Conservation (phyloP, 2,797 vertebrate genomes). For the Aplochiton taeniatus region DNA sequence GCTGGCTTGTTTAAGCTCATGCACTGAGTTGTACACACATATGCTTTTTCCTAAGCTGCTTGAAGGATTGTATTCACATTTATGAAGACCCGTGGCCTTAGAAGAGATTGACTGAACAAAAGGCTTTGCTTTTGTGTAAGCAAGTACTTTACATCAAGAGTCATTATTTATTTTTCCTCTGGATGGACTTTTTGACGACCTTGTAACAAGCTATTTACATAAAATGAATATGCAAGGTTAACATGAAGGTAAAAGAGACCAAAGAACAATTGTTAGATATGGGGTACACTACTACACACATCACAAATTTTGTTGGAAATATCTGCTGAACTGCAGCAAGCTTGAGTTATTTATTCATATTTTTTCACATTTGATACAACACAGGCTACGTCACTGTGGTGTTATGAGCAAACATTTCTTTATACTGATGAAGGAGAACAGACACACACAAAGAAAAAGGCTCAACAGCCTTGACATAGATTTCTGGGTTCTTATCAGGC, state of each 20-base stretch:
- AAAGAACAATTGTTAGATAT: slow-evolving; percentile 79
- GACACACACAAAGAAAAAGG: slow-evolving; percentile 6
- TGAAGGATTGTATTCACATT: slow-evolving; percentile 40
- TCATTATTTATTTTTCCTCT: slow-evolving; percentile 72
- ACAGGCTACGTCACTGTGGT: slow-evolving; percentile 60
- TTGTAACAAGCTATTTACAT: slow-evolving; percentile 46
- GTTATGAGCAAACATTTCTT: slow-evolving; percentile 41
- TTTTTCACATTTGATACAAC: slow-evolving; percentile 45
- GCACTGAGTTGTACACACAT: no score
- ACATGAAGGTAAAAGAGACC: slow-evolving; percentile 74
- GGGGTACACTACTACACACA: slow-evolving; percentile 49
- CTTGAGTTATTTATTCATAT: slow-evolving; percentile 52
- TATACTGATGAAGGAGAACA: slow-evolving; percentile 51
- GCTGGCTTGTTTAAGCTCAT: no score
- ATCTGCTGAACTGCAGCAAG: slow-evolving; percentile 39
- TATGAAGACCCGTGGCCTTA: slow-evolving; percentile 76
- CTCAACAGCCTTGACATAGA: slow-evolving; percentile 50
- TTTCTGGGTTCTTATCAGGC: slow-evolving; percentile 60
- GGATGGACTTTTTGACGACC: slow-evolving; percentile 45
- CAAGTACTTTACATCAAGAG: slow-evolving; percentile 63
- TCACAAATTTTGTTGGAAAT: slow-evolving; percentile 46
- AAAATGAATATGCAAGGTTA: slow-evolving; percentile 74
- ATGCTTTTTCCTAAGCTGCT: slow-evolving; percentile 51
- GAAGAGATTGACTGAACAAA: slow-evolving; percentile 55
- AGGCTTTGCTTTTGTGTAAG: slow-evolving; percentile 62